phyloP scores from a whole-genome alignment of 2,797 vertebrate species.

The Mycteria americana region DNA sequence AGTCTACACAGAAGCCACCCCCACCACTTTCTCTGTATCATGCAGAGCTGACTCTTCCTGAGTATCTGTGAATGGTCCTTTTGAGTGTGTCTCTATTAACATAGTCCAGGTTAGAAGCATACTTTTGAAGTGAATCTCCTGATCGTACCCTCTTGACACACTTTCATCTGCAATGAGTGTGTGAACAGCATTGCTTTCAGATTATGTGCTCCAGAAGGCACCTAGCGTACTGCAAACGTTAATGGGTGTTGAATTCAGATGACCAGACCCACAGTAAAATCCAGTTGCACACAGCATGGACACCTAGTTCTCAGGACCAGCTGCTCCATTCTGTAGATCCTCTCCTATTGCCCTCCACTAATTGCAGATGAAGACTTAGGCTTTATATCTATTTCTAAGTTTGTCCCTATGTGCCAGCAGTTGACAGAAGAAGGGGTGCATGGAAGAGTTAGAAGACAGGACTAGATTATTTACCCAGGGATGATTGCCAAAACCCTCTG shows the following conservation, averaged over 20 bases:
- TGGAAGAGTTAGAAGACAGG: not conserved
- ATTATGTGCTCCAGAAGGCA: not conserved
- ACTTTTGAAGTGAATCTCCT: not conserved
- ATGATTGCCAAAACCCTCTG: not conserved
- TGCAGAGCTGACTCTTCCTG: not conserved
- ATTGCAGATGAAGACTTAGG: not conserved
- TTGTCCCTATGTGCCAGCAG: not conserved
- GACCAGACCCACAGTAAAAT: not conserved
- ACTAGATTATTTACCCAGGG: not conserved
- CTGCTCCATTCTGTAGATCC: not conserved
- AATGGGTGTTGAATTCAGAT: not conserved
- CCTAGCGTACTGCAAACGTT: not conserved
- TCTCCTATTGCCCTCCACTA: not conserved
- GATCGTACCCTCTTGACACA: not conserved
- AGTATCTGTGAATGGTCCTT: not conserved
- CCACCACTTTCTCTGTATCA: not conserved
- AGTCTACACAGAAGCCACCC: not conserved
- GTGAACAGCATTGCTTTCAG: not conserved
- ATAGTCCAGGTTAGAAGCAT: not conserved
- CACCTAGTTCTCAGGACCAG: not conserved
- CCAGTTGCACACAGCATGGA: not conserved
- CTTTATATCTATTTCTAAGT: not conserved
- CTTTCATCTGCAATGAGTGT: not conserved
- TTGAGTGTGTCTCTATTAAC: not conserved
- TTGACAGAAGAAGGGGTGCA: not conserved